Percentiles rank a stretch among this genome's conserved stretches.
These are phyloP conservation scores for Eulimnadia texana DNA, from an alignment of 1,140 invertebrate genomes.

Conservation along the genomic window DNA sequence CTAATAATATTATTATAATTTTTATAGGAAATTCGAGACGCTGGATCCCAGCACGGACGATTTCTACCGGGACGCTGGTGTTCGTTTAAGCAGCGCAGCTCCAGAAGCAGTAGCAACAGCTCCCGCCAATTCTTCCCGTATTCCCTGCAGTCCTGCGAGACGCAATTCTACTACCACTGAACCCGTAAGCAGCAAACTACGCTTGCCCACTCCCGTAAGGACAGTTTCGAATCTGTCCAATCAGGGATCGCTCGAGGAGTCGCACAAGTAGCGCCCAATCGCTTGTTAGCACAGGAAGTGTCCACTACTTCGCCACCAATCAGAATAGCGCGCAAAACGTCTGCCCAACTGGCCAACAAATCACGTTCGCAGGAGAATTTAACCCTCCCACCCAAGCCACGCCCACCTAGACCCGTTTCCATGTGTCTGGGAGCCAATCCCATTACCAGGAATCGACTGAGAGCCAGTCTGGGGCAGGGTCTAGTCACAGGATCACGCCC, in stretches of 20 bases:
- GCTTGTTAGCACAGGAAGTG: not conserved
- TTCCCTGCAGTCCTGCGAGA: too few species aligned
- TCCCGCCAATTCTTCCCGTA: not conserved
- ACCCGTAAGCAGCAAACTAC: too few species aligned
- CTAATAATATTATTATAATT: too few species aligned
- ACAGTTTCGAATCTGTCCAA: too few species aligned
- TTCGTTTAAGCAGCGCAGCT: not conserved
- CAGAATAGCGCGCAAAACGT: not conserved
- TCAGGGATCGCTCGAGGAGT: constrained; percentile 3
- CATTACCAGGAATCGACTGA: not conserved
- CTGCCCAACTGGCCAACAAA: not conserved
- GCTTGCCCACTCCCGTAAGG: too few species aligned
- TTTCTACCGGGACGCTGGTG: constrained; percentile 7
- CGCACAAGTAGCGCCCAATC: not conserved
- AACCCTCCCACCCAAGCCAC: not conserved
- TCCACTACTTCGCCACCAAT: not conserved
- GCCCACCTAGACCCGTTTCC: not conserved
- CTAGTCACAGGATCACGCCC: not conserved
- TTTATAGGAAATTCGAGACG: not conserved
- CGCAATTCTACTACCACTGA: too few species aligned
- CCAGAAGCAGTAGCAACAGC: not conserved
- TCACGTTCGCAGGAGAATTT: constrained; percentile 8
- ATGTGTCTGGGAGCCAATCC: constrained; percentile 4
- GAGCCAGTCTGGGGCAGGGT: constrained; percentile 1
- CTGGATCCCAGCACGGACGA: constrained; percentile 10